Base-by-base conservation (phyloP, 2,888 invertebrate species). In the Ichneumon xanthorius region DNA sequence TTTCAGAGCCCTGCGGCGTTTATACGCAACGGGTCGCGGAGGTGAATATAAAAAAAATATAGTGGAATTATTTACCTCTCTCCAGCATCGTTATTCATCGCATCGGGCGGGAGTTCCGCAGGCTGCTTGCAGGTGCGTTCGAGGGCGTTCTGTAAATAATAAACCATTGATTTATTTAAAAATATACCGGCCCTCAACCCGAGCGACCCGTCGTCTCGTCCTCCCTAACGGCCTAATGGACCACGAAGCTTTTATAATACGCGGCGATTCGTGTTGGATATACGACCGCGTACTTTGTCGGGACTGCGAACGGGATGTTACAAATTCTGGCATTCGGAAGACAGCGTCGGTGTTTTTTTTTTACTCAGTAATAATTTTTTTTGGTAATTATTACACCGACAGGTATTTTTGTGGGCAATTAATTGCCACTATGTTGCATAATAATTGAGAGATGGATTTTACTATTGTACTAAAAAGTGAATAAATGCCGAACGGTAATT, bases 141-240 rank as follows among this genome's bases (percentile, higher is more conserved):
- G 83, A 79, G 86, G 65, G 79, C 70, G 82, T 71, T 58, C 80
- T 45, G 73, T 53, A 70, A 77, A 86, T 85, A 84, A 85, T 84
- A 86, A 87, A 85, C 80, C 86, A 86, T 84, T 86, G 83, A 86
- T 82, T 85, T 75, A 84, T 85, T 86, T 85, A 86, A 85, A 86
- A 87, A 86, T 86, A 87, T 86, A 79, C 75, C 55, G 61, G 73
- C 58, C n/a, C 61, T 26, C 61, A 30, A 61, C 61, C 70, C 19
- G 55, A 48, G 45, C 72, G n/a, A 26, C 70, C 82, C 48, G 16
- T 75, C 55, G 58, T 55, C 63, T 30, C 50, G 26, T 67, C 61
- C 73, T 82, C 80, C 80, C 80, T 86, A 86, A 86, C 82, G 80
- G 80, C 68, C 73, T 86, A 86, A 86, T 86, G 82, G 85, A 86